These are phyloP conservation scores for Pterocles gutturalis DNA, from an alignment of 2,113 vertebrate species.

Conservation along the genomic window DNA sequence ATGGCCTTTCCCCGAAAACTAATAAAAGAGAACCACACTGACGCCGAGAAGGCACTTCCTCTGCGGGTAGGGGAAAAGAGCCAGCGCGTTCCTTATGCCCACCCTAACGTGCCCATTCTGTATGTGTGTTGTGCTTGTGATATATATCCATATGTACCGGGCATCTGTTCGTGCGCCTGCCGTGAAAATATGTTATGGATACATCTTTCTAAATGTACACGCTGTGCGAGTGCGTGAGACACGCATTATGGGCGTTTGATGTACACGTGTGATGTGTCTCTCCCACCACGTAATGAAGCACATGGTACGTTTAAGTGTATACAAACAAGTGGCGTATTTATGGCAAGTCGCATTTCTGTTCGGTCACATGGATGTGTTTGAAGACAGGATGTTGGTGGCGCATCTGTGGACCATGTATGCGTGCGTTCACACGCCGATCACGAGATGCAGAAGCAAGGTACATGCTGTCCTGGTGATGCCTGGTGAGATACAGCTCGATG, in stretches of 20 bases:
- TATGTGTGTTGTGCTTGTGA: background rate
- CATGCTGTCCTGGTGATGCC: rapidly evolving
- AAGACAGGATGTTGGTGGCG: background rate
- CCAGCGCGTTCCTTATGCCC: background rate
- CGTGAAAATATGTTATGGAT: background rate
- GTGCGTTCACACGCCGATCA: rapidly evolving
- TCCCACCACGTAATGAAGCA: background rate
- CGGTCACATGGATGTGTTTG: background rate
- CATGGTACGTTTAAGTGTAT: background rate
- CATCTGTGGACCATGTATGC: rapidly evolving
- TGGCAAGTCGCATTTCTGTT: background rate
- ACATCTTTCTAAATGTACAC: background rate
- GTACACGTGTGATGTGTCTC: background rate
- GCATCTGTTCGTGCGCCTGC: background rate
- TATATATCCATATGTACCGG: background rate
- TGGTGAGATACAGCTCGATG: rapidly evolving
- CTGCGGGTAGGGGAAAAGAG: background rate
- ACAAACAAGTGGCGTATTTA: background rate
- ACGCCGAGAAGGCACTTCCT: rapidly evolving
- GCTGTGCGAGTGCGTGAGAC: background rate
- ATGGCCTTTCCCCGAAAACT: background rate
- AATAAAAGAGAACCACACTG: background rate
- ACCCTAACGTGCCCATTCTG: background rate
- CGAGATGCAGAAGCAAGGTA: rapidly evolving
- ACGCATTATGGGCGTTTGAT: background rate